These are phyloP conservation scores for Paraplagusia blochii DNA, from an alignment of 2,113 vertebrate species.

Conservation along the genomic window DNA sequence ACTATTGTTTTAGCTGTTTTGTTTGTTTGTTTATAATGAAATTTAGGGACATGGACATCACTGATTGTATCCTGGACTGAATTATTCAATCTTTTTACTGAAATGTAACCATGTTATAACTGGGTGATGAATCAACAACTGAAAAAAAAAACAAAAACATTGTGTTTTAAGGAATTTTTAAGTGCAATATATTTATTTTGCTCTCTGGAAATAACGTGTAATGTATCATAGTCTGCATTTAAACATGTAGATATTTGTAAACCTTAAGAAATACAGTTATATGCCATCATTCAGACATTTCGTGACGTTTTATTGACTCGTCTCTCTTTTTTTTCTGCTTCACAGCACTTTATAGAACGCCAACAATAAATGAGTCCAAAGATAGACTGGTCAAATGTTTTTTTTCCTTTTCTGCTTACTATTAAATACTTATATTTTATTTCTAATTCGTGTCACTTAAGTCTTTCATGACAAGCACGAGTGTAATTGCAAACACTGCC, in stretches of 20 bases:
- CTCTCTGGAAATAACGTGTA: constrained; percentile 88
- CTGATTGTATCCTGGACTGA: no score
- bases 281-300: constrained; percentile 66
- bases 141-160: constrained; percentile 73
- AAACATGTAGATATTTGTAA: constrained; percentile 86
- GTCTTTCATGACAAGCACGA: no score
- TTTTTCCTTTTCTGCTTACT: no score
- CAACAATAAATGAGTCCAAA: no score
- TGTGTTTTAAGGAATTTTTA: constrained; percentile 83
- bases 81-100: no score
- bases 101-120: not conserved
- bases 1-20: no score
- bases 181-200: constrained; percentile 99
- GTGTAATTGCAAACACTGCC: not conserved
- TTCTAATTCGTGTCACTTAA: no score
- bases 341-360: not conserved
- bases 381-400: no score
- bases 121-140: constrained; percentile 21
- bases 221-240: constrained; percentile 87
- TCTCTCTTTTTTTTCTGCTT: constrained; percentile 11
- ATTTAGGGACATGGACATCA: no score
- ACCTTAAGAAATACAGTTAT: constrained; percentile 83
- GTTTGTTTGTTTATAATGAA: no score
- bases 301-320: constrained; percentile 19
- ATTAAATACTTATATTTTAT: no score